Evolutionary conservation across 64 coral and sea anemone species (phyloP).

Genomic region (Porites lutea): DNA sequence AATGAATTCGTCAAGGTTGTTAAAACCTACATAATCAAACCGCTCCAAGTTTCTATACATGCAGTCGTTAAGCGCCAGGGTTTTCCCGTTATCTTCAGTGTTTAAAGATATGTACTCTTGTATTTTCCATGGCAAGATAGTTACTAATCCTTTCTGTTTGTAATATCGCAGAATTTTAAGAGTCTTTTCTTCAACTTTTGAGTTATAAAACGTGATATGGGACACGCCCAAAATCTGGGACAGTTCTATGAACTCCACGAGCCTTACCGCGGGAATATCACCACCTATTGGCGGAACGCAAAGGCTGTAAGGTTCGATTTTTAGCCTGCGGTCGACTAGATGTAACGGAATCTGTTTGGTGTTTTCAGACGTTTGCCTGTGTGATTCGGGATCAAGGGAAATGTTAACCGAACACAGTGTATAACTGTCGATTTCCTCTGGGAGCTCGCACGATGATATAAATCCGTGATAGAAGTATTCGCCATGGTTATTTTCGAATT

Average conservation of each 20-base stretch:
- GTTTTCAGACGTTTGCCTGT: background rate
- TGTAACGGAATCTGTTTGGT: constrained; percentile 31
- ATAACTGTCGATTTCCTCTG: constrained; percentile 41
- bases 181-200: background rate
- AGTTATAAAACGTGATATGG: constrained; percentile 56
- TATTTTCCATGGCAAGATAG: constrained; percentile 34
- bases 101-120: constrained; percentile 31
- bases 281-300: constrained; percentile 59
- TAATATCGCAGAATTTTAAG: constrained; percentile 43
- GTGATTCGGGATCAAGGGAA: constrained; percentile 1
- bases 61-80: constrained; percentile 54
- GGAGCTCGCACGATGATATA: constrained; percentile 24
- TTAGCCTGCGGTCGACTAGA: background rate
- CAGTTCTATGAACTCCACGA: constrained; percentile 66
- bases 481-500: constrained; percentile 37
- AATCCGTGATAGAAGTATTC: constrained; percentile 13
- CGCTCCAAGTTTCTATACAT: constrained; percentile 42
- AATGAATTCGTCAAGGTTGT: constrained; percentile 66
- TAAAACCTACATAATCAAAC: constrained; percentile 37
- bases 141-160: constrained; percentile 29
- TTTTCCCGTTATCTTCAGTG: constrained; percentile 50
- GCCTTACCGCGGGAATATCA: background rate
- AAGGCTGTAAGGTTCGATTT: constrained; percentile 29
- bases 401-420: constrained; percentile 25
- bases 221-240: constrained; percentile 49